Percentiles rank a stretch among this genome's conserved stretches.
Conservation (phyloP, 2,888 invertebrate genomes). For the Rhagonycha lutea region DNA sequence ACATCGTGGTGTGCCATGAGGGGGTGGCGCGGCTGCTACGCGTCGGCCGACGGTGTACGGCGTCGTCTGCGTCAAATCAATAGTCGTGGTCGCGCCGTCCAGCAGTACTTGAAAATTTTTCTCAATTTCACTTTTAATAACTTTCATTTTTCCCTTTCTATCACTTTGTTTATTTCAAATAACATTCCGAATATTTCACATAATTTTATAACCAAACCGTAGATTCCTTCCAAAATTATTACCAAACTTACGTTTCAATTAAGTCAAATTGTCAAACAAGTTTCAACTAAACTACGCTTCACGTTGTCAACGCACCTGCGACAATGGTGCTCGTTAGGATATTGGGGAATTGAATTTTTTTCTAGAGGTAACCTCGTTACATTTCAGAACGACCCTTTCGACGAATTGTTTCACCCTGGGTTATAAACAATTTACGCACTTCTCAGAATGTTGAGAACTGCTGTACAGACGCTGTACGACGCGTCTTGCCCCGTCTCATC, state of each 20-base stretch:
- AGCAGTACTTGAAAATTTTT: slow-evolving; percentile 22
- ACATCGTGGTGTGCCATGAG: slow-evolving; percentile 25
- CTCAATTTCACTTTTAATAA: slow-evolving; percentile 20
- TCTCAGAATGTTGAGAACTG: slow-evolving; percentile 20
- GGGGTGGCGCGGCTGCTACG: slow-evolving; percentile 34
- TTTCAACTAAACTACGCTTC: background rate
- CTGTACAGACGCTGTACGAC: slow-evolving; percentile 23
- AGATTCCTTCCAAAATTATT: background rate
- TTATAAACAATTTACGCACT: background rate
- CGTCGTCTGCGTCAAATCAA: slow-evolving; percentile 36
- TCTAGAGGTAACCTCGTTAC: background rate
- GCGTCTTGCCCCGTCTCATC: slow-evolving; percentile 25
- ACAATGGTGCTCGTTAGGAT: background rate
- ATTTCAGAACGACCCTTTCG: background rate
- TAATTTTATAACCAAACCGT: background rate
- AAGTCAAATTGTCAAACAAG: background rate
- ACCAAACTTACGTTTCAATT: background rate
- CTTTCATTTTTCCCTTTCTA: slow-evolving; percentile 2
- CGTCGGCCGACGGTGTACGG: slow-evolving; percentile 33
- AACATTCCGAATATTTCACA: background rate
- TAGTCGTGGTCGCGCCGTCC: slow-evolving; percentile 30
- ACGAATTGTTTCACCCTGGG: too few species aligned
- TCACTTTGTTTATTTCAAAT: background rate
- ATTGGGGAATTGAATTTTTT: background rate
- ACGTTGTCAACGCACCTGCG: background rate